Percentiles rank a stretch among this genome's conserved stretches.
These are phyloP conservation scores for Gymnoscopelus microlampas DNA, from an alignment of 2,797 vertebrate genomes.

Conservation along the genomic window DNA sequence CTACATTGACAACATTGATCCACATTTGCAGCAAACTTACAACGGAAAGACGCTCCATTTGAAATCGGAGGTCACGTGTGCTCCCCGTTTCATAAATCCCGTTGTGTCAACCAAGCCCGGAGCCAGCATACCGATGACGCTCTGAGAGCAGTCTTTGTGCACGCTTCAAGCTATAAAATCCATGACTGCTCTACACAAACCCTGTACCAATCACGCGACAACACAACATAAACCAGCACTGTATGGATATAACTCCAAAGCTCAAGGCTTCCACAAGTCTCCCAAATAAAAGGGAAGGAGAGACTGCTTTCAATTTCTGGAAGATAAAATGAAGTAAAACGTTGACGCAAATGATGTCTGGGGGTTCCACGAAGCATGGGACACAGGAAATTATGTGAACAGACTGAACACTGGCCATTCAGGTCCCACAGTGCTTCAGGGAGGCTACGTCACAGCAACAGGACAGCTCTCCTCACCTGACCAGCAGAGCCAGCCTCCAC, in stretches of 20 bases:
- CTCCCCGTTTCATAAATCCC: background rate
- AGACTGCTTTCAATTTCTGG: constrained; percentile 1
- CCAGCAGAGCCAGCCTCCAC: constrained; percentile 31
- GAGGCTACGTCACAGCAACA: constrained; percentile 29
- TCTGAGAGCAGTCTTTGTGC: constrained; percentile 24
- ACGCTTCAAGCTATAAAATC: background rate
- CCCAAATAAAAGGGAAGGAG: background rate
- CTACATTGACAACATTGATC: background rate
- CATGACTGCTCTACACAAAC: background rate
- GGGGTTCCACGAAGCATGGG: background rate
- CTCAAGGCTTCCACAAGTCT: background rate
- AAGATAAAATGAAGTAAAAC: background rate
- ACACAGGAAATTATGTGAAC: background rate
- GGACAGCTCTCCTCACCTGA: constrained; percentile 41
- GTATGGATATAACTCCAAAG: too few relatives aligned
- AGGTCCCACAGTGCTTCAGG: constrained; percentile 16
- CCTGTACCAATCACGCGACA: background rate
- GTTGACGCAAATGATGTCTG: too few relatives aligned
- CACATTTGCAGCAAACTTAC: background rate
- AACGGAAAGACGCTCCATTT: background rate
- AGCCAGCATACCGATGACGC: background rate
- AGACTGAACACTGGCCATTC: constrained; percentile 8
- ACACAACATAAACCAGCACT: constrained; percentile 12
- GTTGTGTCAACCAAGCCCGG: background rate
- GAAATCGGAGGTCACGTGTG: constrained; percentile 4